Evolutionary conservation across 2,888 invertebrate species (phyloP), one percentile per base, ranked within the genome.

Genomic region (Tenthredo distinguenda): DNA sequence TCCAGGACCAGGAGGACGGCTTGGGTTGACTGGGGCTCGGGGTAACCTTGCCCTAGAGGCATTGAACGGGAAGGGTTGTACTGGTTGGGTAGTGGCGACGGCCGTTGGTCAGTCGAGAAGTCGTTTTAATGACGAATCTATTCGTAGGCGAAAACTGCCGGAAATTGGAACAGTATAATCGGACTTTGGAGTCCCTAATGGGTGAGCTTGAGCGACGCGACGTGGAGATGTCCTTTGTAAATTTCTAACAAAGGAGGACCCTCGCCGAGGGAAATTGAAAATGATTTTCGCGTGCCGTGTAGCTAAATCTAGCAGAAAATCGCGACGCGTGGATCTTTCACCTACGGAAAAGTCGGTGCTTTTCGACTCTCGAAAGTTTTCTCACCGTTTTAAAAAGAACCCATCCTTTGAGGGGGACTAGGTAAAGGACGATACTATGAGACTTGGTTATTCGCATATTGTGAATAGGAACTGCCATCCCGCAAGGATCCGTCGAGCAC

Each of bases 21-120:
- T 26, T 3, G 71, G 71, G 74, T 74, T 43, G 74, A 43, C 74
- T 55, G 74, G 72, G 84, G 84, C 71, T 84, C 50, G 84, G 71
- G 84, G 65, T 84, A 84, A 84, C 74, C 72, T 84, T 84, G 84
- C 74, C 84, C 84, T 47, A 26, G 58, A 85, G 85, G 85, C 85
- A 81, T 81, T 68, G 40, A 62, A 77, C 68, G 40, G 68, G 37
- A 81, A 58, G 71, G 50, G 37, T 65, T 77, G 37, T 12, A 21
- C 43, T 12, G 37, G 7, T 3, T 84, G 34, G 40, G 21, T 50
- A 84, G 72, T 55, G 15, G 43, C 72, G 84, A 55, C 76, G 40
- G 15, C 31, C 62, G 62, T 47, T 40, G 81, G 31, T 43, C 68
- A 71, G 83, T 71, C 83, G 68, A 65, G 83, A 83, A 83, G 83